Conservation (phyloP, 2,888 invertebrate species). For the Pachliopta kotzebuea region DNA sequence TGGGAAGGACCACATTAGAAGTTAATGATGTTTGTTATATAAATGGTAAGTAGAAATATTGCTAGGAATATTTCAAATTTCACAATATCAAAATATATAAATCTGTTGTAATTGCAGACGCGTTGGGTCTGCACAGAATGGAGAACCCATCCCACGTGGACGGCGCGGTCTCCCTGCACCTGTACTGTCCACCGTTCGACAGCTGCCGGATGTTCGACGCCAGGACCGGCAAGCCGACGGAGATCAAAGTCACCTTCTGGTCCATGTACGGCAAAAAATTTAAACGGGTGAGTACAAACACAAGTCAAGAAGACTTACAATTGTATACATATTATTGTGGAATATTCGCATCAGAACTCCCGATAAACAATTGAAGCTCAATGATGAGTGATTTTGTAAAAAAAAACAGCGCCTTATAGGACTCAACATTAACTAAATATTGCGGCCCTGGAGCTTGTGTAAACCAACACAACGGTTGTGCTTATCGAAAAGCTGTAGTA, state of each 20-base stretch:
- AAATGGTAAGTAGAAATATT: constrained; percentile 92
- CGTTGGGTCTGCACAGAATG: constrained; percentile 96
- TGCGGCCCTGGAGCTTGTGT: too few relatives aligned
- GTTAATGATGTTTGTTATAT: constrained; percentile 95
- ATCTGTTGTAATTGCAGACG: constrained; percentile 82
- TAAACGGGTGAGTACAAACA: constrained; percentile 76
- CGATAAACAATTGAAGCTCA: too few relatives aligned
- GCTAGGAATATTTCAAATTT: too few relatives aligned
- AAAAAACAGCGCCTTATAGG: too few relatives aligned
- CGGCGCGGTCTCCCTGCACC: constrained; percentile 94
- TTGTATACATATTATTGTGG: too few relatives aligned
- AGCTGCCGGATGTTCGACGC: constrained; percentile 95
- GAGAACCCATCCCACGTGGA: constrained; percentile 96
- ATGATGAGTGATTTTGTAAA: too few relatives aligned
- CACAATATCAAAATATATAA: not conserved
- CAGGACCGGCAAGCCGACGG: constrained; percentile 88
- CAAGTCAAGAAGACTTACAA: too few relatives aligned
- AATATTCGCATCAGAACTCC: too few relatives aligned
- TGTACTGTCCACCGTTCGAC: constrained; percentile 96
- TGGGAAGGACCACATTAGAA: constrained; percentile 82
- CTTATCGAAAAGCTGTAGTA: too few relatives aligned
- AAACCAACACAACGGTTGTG: too few relatives aligned
- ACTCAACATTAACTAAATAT: too few relatives aligned
- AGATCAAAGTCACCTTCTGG: constrained; percentile 91
- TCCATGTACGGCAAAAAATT: constrained; percentile 92